Percentiles rank a stretch among this genome's conserved stretches.
These are phyloP conservation scores for Sericinus montela DNA, from an alignment of 2,888 invertebrate species.

Conservation along the genomic window DNA sequence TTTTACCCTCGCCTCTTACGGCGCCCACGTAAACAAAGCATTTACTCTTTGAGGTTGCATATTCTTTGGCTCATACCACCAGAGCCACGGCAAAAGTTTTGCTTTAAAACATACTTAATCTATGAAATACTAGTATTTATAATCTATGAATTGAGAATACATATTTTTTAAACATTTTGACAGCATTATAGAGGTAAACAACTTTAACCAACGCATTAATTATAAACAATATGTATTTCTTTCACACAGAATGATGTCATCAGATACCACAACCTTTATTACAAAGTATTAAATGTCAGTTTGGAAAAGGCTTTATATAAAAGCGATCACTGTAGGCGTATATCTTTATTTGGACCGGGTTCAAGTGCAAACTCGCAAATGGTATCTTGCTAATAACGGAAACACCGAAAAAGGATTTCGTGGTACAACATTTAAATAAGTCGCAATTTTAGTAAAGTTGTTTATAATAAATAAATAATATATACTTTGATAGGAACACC, in stretches of 20 bases:
- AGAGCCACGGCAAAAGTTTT: no score
- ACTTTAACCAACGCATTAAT: background rate
- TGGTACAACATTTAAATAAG: background rate
- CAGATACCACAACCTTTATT: slow-evolving; percentile 4
- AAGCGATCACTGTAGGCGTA: background rate
- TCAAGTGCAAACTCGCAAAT: background rate
- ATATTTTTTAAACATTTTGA: no score
- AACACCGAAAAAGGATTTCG: slow-evolving; percentile 2
- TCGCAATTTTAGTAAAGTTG: no score
- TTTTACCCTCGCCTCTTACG: no score
- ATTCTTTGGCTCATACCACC: no score
- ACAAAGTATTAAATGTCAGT: background rate
- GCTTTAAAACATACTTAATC: no score
- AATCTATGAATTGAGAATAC: no score
- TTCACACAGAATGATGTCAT: slow-evolving; percentile 7
- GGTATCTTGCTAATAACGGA: slow-evolving; percentile 1
- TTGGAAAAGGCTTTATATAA: background rate
- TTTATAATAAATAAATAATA: no score
- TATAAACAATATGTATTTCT: background rate
- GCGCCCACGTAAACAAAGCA: no score
- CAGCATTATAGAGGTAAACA: slow-evolving; percentile 3
- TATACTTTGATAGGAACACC: no score
- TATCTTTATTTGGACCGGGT: background rate
- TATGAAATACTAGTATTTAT: no score
- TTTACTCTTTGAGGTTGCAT: no score